Base-by-base conservation (phyloP, 2,888 invertebrate genomes). In the Drosophila fungiperda region DNA sequence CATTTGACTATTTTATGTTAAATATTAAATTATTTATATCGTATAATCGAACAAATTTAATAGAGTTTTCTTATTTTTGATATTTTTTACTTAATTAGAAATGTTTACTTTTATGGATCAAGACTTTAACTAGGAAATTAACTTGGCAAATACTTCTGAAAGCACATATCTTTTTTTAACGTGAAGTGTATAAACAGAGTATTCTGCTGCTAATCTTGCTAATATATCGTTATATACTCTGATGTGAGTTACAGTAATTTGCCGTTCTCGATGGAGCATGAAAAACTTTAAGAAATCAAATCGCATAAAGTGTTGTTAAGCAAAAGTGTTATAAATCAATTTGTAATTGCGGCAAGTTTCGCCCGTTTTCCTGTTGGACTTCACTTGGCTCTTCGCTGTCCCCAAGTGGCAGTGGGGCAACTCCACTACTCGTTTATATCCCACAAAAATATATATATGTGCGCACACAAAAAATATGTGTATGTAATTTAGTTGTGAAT, bases 261-360 rank as follows among this genome's bases (percentile, higher is more conserved):
- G 54, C 40, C 23, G 49, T 65, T 54, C 62, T 61, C 42, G 63
- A 61, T 55, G 57, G 65, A 62, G 60, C 70, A 71, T 70, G 68
- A 78, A 78, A 80, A 80, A 81, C 61, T 80, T 78, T 61, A 62
- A 64, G 68, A 65, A 78, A 76, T 58, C 72, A 78, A 82, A 79
- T 82, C 82, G 76, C 82, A 80, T 80, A 80, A 80, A 82, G 76
- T 80, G 83, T 78, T 82, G 82, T 78, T 78, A 73, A 82, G 79
- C 64, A 76, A 74, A 78, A 81, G 80, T 80, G 80, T 73, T 76
- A 78, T 80, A 80, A 80, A 80, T 80, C 80, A 81, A 78, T 78
- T 78, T 78, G 80, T 78, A 78, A 78, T 78, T 78, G 78, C 76
- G 76, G 52, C 67, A 78, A 80, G 72, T 78, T 78, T 68, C 52